These are phyloP conservation scores for Tauraco hartlaubi DNA, from an alignment of 2,797 vertebrate species.

Conservation along the genomic window DNA sequence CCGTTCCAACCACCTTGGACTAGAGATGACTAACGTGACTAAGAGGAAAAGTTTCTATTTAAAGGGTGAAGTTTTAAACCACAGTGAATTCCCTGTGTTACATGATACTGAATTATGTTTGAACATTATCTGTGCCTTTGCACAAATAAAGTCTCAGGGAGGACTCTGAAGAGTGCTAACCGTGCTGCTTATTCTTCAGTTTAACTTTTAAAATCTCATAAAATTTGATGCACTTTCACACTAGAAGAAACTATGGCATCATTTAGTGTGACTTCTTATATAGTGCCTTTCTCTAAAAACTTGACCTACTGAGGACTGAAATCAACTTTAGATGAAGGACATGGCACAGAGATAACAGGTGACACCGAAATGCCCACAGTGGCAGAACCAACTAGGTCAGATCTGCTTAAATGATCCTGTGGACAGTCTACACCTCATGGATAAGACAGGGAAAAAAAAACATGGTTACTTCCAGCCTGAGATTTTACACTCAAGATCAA, in stretches of 20 bases:
- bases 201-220: background rate
- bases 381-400: background rate
- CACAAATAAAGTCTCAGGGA: background rate
- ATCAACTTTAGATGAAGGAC: background rate
- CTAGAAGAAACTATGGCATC: background rate
- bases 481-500: background rate
- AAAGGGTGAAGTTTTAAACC: background rate
- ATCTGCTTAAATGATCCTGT: background rate
- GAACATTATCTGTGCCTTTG: background rate
- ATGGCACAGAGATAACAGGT: background rate
- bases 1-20: background rate
- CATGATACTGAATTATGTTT: background rate
- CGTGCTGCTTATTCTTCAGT: background rate
- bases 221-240: background rate
- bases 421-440: background rate
- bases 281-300: background rate
- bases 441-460: accelerated
- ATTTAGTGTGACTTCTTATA: background rate
- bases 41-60: background rate
- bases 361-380: background rate
- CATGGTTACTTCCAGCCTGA: background rate
- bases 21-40: background rate
- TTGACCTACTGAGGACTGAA: background rate
- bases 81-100: background rate
- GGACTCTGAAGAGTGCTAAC: background rate